Conservation (phyloP, 1,140 invertebrate genomes). For the Drosophila virilis region DNA sequence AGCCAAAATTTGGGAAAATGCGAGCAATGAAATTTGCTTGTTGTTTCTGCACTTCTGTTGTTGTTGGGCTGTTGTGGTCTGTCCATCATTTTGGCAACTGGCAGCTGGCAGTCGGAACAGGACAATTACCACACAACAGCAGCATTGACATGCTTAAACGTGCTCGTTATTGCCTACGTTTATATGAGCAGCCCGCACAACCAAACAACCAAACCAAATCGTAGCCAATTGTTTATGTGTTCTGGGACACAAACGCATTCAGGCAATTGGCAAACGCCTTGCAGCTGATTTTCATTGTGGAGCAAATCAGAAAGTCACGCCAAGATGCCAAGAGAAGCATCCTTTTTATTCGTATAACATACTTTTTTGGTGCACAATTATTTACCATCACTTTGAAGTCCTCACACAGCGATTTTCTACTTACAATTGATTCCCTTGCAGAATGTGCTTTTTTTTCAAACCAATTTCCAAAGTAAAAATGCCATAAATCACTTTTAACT, state of each 20-base stretch:
- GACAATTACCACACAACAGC: conserved; percentile 32
- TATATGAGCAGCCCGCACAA: conserved; percentile 4
- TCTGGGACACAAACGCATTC: conserved; percentile 11
- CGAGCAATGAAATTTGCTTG: conserved; percentile 44
- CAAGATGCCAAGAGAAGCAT: conserved; percentile 7
- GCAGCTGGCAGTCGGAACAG: conserved; percentile 35
- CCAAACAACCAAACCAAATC: conserved; percentile 15
- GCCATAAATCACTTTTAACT: conserved; percentile 30
- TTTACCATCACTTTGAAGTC: conserved; percentile 7
- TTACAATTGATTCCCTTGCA: conserved; percentile 20
- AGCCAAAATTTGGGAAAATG: conserved; percentile 55
- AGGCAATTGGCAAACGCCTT: background rate
- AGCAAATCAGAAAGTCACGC: conserved; percentile 35
- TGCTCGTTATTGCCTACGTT: conserved; percentile 40
- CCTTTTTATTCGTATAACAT: conserved; percentile 27
- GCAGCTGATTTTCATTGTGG: conserved; percentile 3
- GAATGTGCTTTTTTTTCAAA: background rate
- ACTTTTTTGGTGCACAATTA: conserved; percentile 14
- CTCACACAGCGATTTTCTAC: background rate
- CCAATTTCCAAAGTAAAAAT: conserved; percentile 18
- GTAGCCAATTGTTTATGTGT: conserved; percentile 57
- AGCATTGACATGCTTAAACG: conserved; percentile 64
- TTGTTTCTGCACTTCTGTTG: conserved; percentile 9
- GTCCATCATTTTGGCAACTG: conserved; percentile 63
- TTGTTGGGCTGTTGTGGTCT: conserved; percentile 37